Evolutionary conservation across 1,140 invertebrate species (phyloP), one percentile per base, ranked within the genome.

Genomic region (Cherax quadricarinatus): DNA sequence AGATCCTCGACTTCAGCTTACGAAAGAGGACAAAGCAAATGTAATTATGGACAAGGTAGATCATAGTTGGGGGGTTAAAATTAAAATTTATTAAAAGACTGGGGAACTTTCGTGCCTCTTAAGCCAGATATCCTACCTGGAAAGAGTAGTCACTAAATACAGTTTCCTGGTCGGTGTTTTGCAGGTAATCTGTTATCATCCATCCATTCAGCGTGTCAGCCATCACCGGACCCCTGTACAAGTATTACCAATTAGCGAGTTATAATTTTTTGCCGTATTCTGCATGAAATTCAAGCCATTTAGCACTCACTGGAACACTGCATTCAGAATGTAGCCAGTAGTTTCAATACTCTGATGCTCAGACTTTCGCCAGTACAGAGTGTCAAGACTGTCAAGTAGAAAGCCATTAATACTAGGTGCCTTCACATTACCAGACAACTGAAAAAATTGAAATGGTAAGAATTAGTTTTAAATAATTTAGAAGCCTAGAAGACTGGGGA

Each of bases 331-430:
- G 6, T 84, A 41, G 0, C 70, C 80, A 6, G 41, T 2, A 51
- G 10, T 51, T 18, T 51, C n/a, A 6, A 89, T 60, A 9, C 24
- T 41, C 16, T 89, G 88, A 3, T 70, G 0, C 1, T 7, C 48
- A 12, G 79, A 75, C 66, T 84, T 89, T 4, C 80, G 30, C 88
- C 88, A 89, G 24, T 83, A 89, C 1, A 62, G 80, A 3, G 41
- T 7, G 12, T 24, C 88, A 7, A 89, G 16, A 1, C 51, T 48
- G 2, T 53, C 41, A n/a, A 89, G 24, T n/a, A 73, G 14, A 10
- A 89, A 51, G 24, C 49, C 66, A 41, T 89, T 89, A 6, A 89
- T 14, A 9, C 41, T 73, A 0, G 12, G 7, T 7, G 81, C 82
- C n/a, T n/a, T 57, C 10, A 89, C 66, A 41, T 84, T 30, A 30